phyloP scores from a whole-genome alignment of 2,113 vertebrate genomes.

The Physeter macrocephalus region DNA sequence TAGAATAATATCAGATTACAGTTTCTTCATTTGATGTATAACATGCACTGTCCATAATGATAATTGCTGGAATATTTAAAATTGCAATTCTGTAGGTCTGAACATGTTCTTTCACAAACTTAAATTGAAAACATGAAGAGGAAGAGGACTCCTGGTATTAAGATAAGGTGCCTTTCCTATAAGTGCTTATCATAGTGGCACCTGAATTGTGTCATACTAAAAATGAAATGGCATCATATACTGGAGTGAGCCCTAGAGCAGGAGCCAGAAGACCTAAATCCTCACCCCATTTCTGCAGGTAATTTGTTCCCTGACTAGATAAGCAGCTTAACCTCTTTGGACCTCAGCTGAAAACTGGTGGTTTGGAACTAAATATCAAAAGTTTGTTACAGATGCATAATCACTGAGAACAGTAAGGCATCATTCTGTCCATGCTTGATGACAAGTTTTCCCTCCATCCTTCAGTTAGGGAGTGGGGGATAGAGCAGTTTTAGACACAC shows the following conservation, averaged over 20 bases:
- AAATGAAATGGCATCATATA: not conserved
- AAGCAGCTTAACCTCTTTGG: not conserved
- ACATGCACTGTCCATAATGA: not conserved
- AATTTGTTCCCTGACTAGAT: not conserved
- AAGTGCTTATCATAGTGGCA: not conserved
- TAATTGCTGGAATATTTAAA: slow-evolving; percentile 9
- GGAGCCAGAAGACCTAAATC: not conserved
- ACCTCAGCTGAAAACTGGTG: not conserved
- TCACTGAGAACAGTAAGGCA: not conserved
- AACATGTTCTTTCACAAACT: not conserved
- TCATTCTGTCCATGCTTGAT: not conserved
- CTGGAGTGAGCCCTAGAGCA: not conserved
- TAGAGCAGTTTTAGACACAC: not conserved
- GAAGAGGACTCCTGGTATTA: not conserved
- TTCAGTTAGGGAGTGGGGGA: not conserved
- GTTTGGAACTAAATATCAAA: not conserved
- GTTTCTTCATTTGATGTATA: not conserved
- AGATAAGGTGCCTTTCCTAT: not conserved
- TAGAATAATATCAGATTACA: not conserved
- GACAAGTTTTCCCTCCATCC: not conserved
- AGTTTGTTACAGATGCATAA: not conserved
- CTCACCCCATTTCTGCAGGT: not conserved
- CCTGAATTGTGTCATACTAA: not conserved
- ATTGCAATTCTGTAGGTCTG: not conserved
- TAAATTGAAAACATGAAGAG: not conserved